Evolutionary conservation across 2,888 invertebrate genomes (phyloP).

Genomic region (Eugnorisma glareosa): DNA sequence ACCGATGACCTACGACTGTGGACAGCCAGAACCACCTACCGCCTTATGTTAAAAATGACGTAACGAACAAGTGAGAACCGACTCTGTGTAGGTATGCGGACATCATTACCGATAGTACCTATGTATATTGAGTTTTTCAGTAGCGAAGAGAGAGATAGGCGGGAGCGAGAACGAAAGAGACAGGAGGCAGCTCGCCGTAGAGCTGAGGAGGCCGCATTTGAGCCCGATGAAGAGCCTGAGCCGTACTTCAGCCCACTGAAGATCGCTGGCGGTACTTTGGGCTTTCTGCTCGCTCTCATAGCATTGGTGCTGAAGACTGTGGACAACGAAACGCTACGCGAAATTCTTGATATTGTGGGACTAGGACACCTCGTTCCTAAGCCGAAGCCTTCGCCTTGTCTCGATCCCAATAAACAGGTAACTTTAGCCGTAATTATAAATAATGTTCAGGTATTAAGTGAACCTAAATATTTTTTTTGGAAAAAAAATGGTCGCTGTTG

Average conservation of each 20-base stretch:
- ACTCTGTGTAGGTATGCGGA: background rate
- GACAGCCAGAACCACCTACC: background rate
- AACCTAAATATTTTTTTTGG: background rate
- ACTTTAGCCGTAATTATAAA: slow-evolving; percentile 10
- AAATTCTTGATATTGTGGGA: slow-evolving; percentile 50
- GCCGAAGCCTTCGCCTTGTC: background rate
- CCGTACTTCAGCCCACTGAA: slow-evolving; percentile 19
- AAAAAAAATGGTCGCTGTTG: background rate
- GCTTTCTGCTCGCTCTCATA: slow-evolving; percentile 34
- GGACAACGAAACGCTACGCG: slow-evolving; percentile 30
- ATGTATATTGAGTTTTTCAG: slow-evolving; percentile 60
- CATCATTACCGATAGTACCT: background rate
- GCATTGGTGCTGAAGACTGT: slow-evolving; percentile 40
- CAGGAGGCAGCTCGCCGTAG: background rate
- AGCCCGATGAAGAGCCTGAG: slow-evolving; percentile 1
- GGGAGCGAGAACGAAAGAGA: slow-evolving; percentile 28
- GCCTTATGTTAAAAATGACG: background rate
- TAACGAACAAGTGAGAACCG: background rate
- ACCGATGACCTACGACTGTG: background rate
- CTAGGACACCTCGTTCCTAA: slow-evolving; percentile 50
- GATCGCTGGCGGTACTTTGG: slow-evolving; percentile 36
- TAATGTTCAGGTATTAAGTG: background rate
- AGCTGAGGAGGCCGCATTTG: background rate
- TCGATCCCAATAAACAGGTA: slow-evolving; percentile 34
- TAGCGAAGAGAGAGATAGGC: slow-evolving; percentile 70